Evolutionary conservation across 1,140 invertebrate genomes (phyloP).

Genomic region (Limonius californicus): DNA sequence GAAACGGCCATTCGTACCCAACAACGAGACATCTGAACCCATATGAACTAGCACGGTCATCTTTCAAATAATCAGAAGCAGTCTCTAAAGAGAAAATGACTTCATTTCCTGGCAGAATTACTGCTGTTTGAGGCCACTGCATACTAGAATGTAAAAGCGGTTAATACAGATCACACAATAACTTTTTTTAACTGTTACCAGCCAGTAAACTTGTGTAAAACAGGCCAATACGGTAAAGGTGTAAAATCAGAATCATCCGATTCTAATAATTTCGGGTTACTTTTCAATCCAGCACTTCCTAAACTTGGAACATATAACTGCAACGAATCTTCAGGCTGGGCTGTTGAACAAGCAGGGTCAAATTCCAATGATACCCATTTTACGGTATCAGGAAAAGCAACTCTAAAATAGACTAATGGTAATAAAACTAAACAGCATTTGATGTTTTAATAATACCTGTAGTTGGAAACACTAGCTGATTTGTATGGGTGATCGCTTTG

Average conservation of each 20-base stretch:
- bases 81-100: constrained; percentile 93
- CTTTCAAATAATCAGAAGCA: constrained; percentile 91
- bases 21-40: constrained; percentile 91
- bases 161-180: too few species aligned
- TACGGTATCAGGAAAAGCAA: constrained; percentile 82
- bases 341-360: constrained; percentile 86
- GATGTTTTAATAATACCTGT: constrained; percentile 66
- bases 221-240: constrained; percentile 62
- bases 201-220: constrained; percentile 62
- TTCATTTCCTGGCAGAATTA: constrained; percentile 91
- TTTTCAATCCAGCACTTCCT: constrained; percentile 3
- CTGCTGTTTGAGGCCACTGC: constrained; percentile 83
- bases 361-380: constrained; percentile 93
- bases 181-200: constrained; percentile 32
- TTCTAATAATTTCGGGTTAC: constrained; percentile 12
- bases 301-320: constrained; percentile 75
- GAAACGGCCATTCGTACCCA: constrained; percentile 80
- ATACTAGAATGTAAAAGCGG: constrained; percentile 49
- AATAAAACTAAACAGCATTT: too few species aligned
- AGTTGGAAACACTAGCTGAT: constrained; percentile 81
- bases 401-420: constrained; percentile 54
- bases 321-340: constrained; percentile 89
- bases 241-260: constrained; percentile 35
- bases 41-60: constrained; percentile 78
- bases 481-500: constrained; percentile 98